Evolutionary conservation across 2,113 vertebrate genomes (phyloP), one percentile per base, ranked within the genome.

Genomic region (Macrotus californicus): DNA sequence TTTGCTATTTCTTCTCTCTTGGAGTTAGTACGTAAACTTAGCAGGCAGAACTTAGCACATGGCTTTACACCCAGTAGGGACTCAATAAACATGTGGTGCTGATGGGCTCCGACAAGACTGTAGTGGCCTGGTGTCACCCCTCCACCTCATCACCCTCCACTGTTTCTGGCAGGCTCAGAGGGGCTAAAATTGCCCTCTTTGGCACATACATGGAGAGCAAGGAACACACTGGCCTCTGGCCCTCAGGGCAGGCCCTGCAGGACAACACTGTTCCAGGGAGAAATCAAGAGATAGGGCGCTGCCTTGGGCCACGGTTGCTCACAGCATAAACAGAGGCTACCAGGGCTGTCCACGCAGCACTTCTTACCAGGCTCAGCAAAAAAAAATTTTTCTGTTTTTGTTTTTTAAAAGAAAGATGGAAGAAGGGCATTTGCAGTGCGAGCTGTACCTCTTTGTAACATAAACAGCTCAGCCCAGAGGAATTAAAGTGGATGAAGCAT

Each of bases 311-410:
- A 0, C 59, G 31, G 88, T 93, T 89, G 93, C 56, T 96, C 52
- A 21, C 90, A 80, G 72, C 54, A 75, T 92, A 95, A 96, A 97
- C 94, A 96, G 93, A 95, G 93, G 87, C 87, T 0, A 1, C 59
- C 80, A 93, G 90, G 82, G 82, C 67, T 96, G 95, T 88, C 92
- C 85, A 95, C 88, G 96, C 96, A 97, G 97, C 96, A 97, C 64
- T 97, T 97, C 75, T 91, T 89, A 52, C 41, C 86, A 70, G 75
- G 59, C 87, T 72, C 4, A 34, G 54, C 41, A 39, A 76, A 94
- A 91, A 87, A 89, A 92, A 54, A 67, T 11, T 14, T 50, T 15
- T 50, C 50, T 73, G 61, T 73, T 66, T 31, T n/a, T n/a, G 7
- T 83, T 93, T 90, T 94, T 86, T 1, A 82, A 91, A 94, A 61